phyloP scores from a whole-genome alignment of 2,797 vertebrate species.

The Pseudomugil tenellus region DNA sequence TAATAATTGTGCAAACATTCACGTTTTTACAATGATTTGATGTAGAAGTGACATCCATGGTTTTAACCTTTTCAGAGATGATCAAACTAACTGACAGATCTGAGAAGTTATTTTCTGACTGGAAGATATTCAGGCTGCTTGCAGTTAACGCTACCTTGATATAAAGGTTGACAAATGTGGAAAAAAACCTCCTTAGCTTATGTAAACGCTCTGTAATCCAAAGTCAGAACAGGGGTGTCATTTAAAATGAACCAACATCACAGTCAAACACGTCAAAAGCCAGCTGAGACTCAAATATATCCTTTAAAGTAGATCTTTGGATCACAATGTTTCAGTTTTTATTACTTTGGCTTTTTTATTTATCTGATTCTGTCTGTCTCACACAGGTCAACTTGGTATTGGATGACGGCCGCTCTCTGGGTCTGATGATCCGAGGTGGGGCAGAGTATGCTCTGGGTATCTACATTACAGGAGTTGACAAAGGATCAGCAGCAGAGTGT shows the following conservation, averaged over 20 bases:
- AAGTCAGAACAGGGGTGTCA: no score
- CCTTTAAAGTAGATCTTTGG: not conserved
- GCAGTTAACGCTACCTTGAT: no score
- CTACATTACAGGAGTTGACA: constrained; percentile 96
- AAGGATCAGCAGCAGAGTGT: constrained; percentile 91
- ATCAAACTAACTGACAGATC: no score
- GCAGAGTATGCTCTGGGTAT: constrained; percentile 95
- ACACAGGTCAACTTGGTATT: constrained; percentile 93
- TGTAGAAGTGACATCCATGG: no score
- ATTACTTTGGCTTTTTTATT: constrained; percentile 3
- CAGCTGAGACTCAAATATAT: not conserved
- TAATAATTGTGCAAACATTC: no score
- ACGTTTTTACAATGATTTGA: no score
- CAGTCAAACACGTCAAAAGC: not conserved
- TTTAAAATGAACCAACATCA: not conserved
- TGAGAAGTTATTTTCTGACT: no score
- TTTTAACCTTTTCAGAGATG: no score
- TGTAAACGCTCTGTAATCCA: no score
- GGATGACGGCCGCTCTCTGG: constrained; percentile 93
- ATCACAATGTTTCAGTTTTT: constrained; percentile 8
- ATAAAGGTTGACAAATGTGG: no score
- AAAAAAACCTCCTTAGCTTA: no score
- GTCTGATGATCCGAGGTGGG: constrained; percentile 95
- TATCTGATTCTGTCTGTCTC: constrained; percentile 29
- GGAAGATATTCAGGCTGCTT: no score